Base-by-base conservation (phyloP, 2,888 invertebrate species). In the Aleiodes leptofemur region DNA sequence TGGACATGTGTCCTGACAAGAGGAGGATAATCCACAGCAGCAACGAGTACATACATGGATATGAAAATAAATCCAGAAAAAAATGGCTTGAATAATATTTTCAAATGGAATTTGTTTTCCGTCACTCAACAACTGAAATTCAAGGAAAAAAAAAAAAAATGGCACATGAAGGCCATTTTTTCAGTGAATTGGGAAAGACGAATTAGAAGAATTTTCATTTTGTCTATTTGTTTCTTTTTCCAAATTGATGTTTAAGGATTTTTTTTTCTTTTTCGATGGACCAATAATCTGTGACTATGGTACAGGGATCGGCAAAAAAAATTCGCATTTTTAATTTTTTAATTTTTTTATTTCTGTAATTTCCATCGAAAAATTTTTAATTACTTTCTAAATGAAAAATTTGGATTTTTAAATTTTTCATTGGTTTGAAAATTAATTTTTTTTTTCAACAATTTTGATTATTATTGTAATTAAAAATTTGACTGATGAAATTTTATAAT, bases 11-110 rank as follows among this genome's bases (percentile, higher is more conserved):
- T 86, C 86, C 77, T 86, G 86, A 86, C 86, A 86, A 76, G 84
- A 86, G 61, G 83, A 86, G 74, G 83, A 84, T n/a, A 78, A 78
- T 23, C 66, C 80, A 31, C 83, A 84, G 69, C 85, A 85, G 72
- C 86, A 86, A 82, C 85, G 84, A 82, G 84, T 82, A 76, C 86
- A 86, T 76, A 86, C 86, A 66, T 86, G 86, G 86, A 86, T 86
- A 81, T 86, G 79, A 84, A 74, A 75, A 59, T 61, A 56, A 6
- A 69, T 51, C 50, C 13, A 34, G 11, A 50, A 16, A 23, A 23
- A 23, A 23, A 23, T 23, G 43, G 43, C 43, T 43, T 48, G 9
- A 48, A 64, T 64, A 16, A n/a, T 14, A 38, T 55, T 55, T 55
- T 16, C 13, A 61, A 59, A 48, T 57, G 13, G 23, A 50, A 34